Conservation (phyloP, 2,113 vertebrate genomes). For the Zosterops japonicus region DNA sequence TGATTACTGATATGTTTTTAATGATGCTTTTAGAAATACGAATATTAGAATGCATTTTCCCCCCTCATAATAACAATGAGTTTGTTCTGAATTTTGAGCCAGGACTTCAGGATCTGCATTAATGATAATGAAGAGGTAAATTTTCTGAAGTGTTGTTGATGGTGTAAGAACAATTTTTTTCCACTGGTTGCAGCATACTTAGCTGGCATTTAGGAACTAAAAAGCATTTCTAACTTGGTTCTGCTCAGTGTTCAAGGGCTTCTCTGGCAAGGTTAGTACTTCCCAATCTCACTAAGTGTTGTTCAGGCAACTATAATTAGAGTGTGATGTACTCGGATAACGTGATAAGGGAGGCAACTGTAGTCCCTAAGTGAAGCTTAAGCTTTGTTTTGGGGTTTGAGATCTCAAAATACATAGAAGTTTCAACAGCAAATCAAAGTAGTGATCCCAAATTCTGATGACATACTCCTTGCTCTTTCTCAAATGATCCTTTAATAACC, state of each 20-base stretch:
- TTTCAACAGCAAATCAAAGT: background rate
- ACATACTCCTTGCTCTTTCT: background rate
- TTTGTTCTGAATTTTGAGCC: constrained; percentile 7
- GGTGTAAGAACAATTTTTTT: background rate
- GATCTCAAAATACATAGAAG: background rate
- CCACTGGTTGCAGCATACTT: background rate
- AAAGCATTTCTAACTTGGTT: background rate
- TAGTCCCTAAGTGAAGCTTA: constrained; percentile 9
- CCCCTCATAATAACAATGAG: background rate
- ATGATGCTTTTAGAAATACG: constrained; percentile 30
- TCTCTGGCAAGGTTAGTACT: constrained; percentile 29
- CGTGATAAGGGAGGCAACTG: constrained; percentile 27
- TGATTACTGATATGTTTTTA: constrained; percentile 18
- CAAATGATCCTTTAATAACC: background rate
- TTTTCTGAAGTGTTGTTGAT: constrained; percentile 10
- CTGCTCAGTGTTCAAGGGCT: constrained; percentile 44
- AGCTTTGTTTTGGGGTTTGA: constrained; percentile 47
- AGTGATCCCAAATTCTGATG: background rate
- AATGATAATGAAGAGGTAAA: constrained; percentile 1
- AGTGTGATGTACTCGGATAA: constrained; percentile 38
- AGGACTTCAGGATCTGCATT: background rate
- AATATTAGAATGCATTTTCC: background rate
- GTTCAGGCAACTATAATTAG: constrained; percentile 53
- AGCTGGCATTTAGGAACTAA: background rate
- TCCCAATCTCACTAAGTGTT: constrained; percentile 27